Evolutionary conservation across 2,888 invertebrate species (phyloP).

Genomic region (Eupithecia tripunctaria): DNA sequence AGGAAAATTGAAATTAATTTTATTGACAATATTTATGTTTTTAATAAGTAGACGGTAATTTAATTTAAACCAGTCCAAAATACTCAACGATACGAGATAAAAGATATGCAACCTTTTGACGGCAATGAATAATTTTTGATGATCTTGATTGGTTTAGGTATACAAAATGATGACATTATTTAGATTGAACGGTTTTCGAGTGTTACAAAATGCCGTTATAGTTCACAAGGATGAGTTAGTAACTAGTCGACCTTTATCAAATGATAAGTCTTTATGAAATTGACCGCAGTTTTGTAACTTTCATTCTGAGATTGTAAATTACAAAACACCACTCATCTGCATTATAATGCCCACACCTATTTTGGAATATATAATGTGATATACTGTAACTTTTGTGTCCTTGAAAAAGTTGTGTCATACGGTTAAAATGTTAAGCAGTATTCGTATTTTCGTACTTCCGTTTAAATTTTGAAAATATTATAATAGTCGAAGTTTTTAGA

Average conservation of each 20-base stretch:
- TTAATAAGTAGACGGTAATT: neutral
- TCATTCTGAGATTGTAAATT: conserved; percentile 50
- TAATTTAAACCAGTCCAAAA: neutral
- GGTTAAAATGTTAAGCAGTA: neutral
- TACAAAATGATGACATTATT: conserved; percentile 5
- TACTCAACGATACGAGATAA: neutral
- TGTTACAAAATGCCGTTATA: conserved; percentile 40
- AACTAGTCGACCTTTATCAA: conserved; percentile 44
- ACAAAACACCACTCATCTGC: conserved; percentile 57
- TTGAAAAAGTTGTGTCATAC: neutral
- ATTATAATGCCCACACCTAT: conserved; percentile 56
- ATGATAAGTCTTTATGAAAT: conserved; percentile 43
- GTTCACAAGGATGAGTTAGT: conserved; percentile 39
- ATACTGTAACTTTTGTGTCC: conserved; percentile 28
- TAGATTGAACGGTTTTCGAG: conserved; percentile 15
- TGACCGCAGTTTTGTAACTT: conserved; percentile 53
- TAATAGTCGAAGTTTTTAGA: neutral
- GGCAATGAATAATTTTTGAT: neutral
- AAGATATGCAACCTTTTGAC: neutral
- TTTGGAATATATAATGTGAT: conserved; percentile 46
- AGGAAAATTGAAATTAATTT: neutral
- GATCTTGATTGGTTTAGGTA: neutral
- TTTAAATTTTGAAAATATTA: neutral
- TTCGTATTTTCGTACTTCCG: neutral
- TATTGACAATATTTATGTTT: neutral